Evolutionary conservation across 2,797 vertebrate genomes (phyloP).

Genomic region (Columba guinea): DNA sequence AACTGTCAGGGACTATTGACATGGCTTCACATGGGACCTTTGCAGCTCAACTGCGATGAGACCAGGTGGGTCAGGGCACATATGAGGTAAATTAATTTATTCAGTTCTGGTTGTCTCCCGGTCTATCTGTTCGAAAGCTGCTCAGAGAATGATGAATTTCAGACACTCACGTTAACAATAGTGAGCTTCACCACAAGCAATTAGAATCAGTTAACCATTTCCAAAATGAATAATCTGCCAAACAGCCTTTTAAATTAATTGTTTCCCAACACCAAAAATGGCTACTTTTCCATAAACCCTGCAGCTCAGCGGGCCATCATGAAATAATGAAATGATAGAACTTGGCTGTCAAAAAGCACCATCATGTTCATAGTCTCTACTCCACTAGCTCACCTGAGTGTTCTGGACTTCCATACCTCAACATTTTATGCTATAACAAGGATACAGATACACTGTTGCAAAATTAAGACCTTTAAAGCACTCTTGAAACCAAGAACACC

Average conservation of each 20-base stretch:
- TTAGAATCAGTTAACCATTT: not conserved
- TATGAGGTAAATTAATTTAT: not conserved
- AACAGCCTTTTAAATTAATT: not conserved
- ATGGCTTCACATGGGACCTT: not conserved
- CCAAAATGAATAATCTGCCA: not conserved
- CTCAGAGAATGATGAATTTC: not conserved
- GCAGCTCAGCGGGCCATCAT: not conserved
- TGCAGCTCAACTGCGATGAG: not conserved
- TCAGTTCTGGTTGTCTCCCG: not conserved
- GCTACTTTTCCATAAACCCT: not conserved
- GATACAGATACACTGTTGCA: not conserved
- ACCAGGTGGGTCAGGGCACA: not conserved
- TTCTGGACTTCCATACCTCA: not conserved
- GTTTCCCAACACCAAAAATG: not conserved
- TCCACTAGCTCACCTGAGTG: not conserved
- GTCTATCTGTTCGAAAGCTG: not conserved
- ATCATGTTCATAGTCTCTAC: not conserved
- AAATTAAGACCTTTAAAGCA: not conserved
- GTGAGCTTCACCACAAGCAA: not conserved
- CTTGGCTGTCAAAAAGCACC: not conserved
- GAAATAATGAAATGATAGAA: not conserved
- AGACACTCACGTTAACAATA: not conserved
- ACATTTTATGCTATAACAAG: not conserved
- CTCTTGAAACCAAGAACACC: not conserved
- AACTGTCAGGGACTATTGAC: not conserved